Conservation (phyloP, 2,797 vertebrate genomes). For the Eidolon dupreanum region DNA sequence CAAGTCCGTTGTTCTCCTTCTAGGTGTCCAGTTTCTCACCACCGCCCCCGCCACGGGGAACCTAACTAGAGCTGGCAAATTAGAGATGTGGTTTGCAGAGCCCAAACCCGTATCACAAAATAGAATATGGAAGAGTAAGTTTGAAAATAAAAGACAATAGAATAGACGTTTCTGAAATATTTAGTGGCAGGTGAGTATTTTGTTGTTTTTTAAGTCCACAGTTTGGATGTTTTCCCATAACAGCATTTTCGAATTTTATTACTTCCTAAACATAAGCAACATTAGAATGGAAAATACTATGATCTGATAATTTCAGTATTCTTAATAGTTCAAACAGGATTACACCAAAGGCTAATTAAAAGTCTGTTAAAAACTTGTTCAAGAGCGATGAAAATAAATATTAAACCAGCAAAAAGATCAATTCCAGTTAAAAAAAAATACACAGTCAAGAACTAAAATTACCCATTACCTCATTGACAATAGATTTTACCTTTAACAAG, state of each 20-base stretch:
- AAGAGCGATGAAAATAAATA: not conserved
- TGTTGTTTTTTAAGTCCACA: not conserved
- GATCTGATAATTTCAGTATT: not conserved
- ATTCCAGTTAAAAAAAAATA: not conserved
- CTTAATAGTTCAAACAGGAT: constrained; percentile 19
- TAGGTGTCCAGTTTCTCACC: not conserved
- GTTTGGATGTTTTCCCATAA: not conserved
- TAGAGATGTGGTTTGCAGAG: not conserved
- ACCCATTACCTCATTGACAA: not conserved
- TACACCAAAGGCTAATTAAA: not conserved
- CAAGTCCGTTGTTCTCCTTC: not conserved
- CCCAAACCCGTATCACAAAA: not conserved
- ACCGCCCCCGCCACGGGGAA: not conserved
- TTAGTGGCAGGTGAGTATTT: not conserved
- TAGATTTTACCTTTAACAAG: not conserved
- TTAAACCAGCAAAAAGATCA: not conserved
- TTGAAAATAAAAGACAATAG: not conserved
- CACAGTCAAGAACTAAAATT: not conserved
- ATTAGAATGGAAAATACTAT: not conserved
- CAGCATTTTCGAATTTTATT: not conserved
- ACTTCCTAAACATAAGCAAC: not conserved
- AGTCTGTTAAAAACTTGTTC: not conserved
- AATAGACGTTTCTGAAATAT: not conserved
- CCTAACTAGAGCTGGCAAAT: not conserved
- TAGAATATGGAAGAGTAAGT: not conserved